These are phyloP conservation scores for Lynx canadensis DNA, from an alignment of 2,113 vertebrate genomes.

Conservation along the genomic window DNA sequence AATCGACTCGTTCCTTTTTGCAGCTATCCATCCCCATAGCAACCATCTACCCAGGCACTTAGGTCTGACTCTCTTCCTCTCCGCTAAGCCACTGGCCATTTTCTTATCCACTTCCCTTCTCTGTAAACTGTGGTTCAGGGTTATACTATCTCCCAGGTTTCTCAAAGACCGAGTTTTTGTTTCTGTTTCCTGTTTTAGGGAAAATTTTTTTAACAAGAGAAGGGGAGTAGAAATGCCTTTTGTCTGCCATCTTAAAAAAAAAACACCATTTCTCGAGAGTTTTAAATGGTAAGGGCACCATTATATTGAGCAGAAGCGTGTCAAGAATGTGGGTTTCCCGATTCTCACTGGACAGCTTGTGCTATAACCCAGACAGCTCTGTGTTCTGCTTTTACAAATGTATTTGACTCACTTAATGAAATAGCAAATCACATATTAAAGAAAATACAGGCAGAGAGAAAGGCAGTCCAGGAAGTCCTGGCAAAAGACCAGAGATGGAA, in stretches of 20 bases:
- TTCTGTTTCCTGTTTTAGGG: constrained; percentile 9
- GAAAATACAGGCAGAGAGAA: background rate
- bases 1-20: background rate
- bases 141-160: background rate
- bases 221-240: background rate
- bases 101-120: background rate
- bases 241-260: background rate
- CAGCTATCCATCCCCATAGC: background rate
- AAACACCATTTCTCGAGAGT: background rate
- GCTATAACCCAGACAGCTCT: background rate
- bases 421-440: background rate
- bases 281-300: background rate
- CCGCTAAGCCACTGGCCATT: background rate
- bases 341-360: background rate
- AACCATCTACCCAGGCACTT: background rate
- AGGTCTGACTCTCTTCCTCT: background rate
- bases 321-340: background rate
- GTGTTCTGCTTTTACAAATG: background rate
- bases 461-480: background rate
- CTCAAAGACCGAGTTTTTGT: background rate
- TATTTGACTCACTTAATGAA: background rate
- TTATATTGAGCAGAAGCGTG: background rate
- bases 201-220: background rate
- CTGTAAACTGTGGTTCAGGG: background rate
- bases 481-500: background rate